Evolutionary conservation across 2,797 vertebrate species (phyloP).

Genomic region (Lepus townsendii): DNA sequence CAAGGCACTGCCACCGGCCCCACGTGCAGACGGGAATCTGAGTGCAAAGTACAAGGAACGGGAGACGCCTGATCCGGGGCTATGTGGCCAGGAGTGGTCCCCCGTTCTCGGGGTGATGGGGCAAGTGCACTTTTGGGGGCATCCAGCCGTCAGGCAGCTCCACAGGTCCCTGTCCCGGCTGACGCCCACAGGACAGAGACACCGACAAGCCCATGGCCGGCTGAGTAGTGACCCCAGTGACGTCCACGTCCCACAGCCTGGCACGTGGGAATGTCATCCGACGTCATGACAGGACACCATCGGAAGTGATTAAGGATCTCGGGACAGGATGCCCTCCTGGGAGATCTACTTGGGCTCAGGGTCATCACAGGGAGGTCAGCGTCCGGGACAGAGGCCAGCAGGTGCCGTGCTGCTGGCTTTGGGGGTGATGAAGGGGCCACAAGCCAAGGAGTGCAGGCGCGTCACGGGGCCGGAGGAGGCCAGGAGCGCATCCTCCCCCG

Average conservation of each 20-base stretch:
- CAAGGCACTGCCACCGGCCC: not conserved
- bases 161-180: not conserved
- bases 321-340: not conserved
- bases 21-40: not conserved
- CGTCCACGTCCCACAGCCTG: not conserved
- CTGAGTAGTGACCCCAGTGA: not conserved
- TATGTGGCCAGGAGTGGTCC: rapidly evolving
- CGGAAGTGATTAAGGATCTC: not conserved
- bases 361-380: not conserved
- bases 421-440: not conserved
- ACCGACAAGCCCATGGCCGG: not conserved
- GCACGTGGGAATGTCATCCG: not conserved
- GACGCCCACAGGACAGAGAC: not conserved
- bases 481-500: not conserved
- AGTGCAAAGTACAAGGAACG: not conserved
- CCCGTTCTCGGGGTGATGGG: too few species aligned
- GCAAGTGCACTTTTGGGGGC: not conserved
- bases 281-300: not conserved
- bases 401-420: rapidly evolving
- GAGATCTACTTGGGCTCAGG: rapidly evolving
- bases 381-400: not conserved
- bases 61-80: not conserved
- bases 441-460: not conserved
- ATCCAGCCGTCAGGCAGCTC: not conserved
- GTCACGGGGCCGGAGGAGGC: not conserved